Evolutionary conservation across 2,888 invertebrate species (phyloP).

Genomic region (Carpatolechia fugitivella): DNA sequence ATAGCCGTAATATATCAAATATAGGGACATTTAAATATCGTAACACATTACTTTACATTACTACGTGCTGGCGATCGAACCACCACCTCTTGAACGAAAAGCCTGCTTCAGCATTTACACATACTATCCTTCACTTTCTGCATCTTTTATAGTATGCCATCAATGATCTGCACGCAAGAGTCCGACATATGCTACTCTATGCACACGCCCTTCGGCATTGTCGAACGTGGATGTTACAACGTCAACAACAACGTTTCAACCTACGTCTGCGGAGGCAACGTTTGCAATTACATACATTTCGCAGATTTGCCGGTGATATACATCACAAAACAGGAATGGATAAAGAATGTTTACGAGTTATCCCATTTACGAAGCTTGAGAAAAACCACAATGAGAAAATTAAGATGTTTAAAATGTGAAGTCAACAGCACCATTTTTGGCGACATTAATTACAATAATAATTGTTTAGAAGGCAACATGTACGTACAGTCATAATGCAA

Average conservation of each 20-base stretch:
- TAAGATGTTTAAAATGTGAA: conserved; percentile 62
- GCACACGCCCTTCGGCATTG: conserved; percentile 64
- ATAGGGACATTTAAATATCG: too few species aligned
- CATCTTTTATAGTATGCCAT: conserved; percentile 45
- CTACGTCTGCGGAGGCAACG: conserved; percentile 63
- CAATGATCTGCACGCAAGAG: conserved; percentile 42
- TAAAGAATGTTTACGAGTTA: conserved; percentile 56
- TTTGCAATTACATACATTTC: conserved; percentile 61
- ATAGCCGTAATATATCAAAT: too few species aligned
- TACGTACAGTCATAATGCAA: conserved; percentile 33
- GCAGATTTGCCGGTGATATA: conserved; percentile 59
- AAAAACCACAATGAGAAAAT: conserved; percentile 52
- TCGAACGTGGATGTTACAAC: conserved; percentile 62
- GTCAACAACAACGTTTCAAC: conserved; percentile 48
- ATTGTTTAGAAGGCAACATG: conserved; percentile 61
- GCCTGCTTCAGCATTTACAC: too few species aligned
- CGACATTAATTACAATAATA: conserved; percentile 37
- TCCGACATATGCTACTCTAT: conserved; percentile 58
- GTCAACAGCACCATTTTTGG: conserved; percentile 42
- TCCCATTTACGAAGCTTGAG: conserved; percentile 50
- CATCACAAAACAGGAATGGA: conserved; percentile 51
- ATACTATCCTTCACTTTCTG: too few species aligned
- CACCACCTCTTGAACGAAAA: too few species aligned
- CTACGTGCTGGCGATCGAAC: too few species aligned
- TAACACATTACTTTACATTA: too few species aligned